Base-by-base conservation (phyloP, 2,113 vertebrate genomes). In the Eonycteris spelaea region DNA sequence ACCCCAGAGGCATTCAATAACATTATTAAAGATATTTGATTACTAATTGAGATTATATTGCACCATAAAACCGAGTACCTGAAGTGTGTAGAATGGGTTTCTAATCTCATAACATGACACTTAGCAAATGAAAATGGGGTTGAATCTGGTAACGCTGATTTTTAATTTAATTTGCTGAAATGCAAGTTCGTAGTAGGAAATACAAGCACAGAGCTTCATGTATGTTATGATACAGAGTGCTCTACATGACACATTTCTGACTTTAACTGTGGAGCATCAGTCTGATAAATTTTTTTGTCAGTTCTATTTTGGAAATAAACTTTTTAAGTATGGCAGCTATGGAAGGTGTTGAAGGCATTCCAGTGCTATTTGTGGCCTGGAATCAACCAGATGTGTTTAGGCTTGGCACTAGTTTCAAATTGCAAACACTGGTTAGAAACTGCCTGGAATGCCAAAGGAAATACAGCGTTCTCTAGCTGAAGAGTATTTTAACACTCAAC, bases 321-420 rank as follows among this genome's bases (percentile, higher is more conserved):
- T 98, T 99, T 98, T 98, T 98, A 98, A 99, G 98, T 98, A 99
- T 99, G 98, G 98, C 98, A 99, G 99, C 98, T 98, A 99, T 98
- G 98, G 99, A 99, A 99, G 99, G 99, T 99, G 99, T 99, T 98
- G 98, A 99, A 99, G 99, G 98, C 99, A 98, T 99, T 99, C 99
- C 98, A 98, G 97, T 98, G 98, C 99, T 99, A 99, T 99, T 99
- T 99, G 98, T 98, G 98, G 99, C 98, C 98, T 98, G 98, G 98
- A 99, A 99, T 99, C 99, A 98, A 98, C 99, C 98, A 99, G 99
- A 99, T 99, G 98, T 99, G 99, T 98, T 98, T 98, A 98, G 98
- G 98, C 98, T 98, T 98, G 99, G 98, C 98, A 97, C 93, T 98
- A 97, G 98, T 97, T 98, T 98, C 98, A 98, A 97, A 98, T 99